Conservation (phyloP, 1,140 invertebrate species). For the Listronotus oregonensis region DNA sequence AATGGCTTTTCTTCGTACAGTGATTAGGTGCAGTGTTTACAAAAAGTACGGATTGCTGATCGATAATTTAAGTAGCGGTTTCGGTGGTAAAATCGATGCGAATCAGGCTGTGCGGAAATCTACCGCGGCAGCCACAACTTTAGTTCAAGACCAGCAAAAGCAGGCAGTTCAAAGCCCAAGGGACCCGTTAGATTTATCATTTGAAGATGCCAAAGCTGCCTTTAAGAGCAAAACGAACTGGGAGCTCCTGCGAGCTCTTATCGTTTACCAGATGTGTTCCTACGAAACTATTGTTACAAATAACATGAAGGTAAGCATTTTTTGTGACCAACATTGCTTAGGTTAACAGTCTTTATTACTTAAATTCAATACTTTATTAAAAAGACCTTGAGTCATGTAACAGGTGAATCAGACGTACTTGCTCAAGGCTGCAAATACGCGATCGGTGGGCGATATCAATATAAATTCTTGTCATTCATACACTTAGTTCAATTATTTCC, state of each 20-base stretch:
- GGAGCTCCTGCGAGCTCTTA: conserved; percentile 88
- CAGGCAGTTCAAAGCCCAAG: conserved; percentile 56
- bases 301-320: conserved; percentile 84
- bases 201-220: conserved; percentile 77
- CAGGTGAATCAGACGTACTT: not conserved
- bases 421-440: too few species aligned
- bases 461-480: too few species aligned
- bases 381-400: conserved; percentile 15
- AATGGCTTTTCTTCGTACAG: conserved; percentile 59
- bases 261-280: conserved; percentile 93
- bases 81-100: conserved; percentile 43
- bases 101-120: conserved; percentile 44
- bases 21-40: conserved; percentile 52
- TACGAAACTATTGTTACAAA: conserved; percentile 89
- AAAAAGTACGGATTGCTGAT: conserved; percentile 50
- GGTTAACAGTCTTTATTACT: too few species aligned
- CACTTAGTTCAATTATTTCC: too few species aligned
- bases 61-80: conserved; percentile 42
- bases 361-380: not conserved
- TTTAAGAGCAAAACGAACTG: conserved; percentile 95
- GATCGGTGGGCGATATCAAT: too few species aligned
- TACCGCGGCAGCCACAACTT: conserved; percentile 28
- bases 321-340: not conserved
- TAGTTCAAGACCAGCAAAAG: conserved; percentile 30
- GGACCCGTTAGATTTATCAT: conserved; percentile 87